phyloP scores from a whole-genome alignment of 2,797 vertebrate genomes.

The Propithecus perrieri region DNA sequence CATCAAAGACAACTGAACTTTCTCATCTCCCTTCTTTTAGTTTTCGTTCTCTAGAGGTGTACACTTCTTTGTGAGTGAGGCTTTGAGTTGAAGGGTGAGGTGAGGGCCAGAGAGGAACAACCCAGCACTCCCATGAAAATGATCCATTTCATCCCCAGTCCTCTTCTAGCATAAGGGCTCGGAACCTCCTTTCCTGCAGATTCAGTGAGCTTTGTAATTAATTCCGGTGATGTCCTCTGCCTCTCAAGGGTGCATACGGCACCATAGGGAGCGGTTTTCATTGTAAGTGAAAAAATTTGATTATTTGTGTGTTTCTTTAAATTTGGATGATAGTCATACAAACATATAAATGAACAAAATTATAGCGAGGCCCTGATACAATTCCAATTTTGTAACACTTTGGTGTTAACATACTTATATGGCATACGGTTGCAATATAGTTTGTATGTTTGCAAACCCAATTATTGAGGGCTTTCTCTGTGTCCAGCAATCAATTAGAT shows the following conservation, averaged over 20 bases:
- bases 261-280: background rate
- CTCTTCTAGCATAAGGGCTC: background rate
- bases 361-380: background rate
- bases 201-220: background rate
- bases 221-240: background rate
- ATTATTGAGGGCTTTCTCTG: background rate
- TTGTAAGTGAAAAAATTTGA: background rate
- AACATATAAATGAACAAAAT: background rate
- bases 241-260: background rate
- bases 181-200: background rate
- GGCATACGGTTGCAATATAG: background rate
- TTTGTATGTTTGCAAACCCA: background rate
- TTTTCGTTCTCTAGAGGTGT: background rate
- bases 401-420: background rate
- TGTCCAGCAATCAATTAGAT: background rate
- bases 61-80: background rate
- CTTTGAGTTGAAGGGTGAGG: background rate
- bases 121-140: background rate
- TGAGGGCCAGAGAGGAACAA: background rate
- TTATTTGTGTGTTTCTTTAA: slow-evolving; percentile 2
- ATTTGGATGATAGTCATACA: background rate
- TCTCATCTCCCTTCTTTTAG: background rate
- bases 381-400: background rate
- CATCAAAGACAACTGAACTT: background rate
- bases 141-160: background rate